Evolutionary conservation across 2,113 vertebrate genomes (phyloP), one percentile per base, ranked within the genome.

Genomic region (Blennius ocellaris): DNA sequence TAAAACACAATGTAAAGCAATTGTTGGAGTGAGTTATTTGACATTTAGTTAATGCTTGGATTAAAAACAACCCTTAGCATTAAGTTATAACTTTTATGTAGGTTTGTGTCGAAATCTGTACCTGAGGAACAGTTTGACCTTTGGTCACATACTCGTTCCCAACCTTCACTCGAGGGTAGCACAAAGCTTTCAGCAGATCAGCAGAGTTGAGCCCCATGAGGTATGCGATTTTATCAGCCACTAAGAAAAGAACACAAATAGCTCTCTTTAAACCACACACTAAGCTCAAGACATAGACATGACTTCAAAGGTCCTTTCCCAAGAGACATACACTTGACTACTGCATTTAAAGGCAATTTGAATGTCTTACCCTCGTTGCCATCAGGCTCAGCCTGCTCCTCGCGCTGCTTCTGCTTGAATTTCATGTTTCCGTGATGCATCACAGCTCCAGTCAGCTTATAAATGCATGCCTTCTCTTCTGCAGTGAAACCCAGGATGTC

Each of bases 381-480:
- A 75, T 97, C 96, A 74, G 96, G 92, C 82, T 98, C 95, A 57
- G 95, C 95, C 84, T 96, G 95, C 83, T 96, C 96, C 80, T 97
- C 96, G 80, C 97, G 90, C 77, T 93, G 95, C 86, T 96, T 96
- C 78, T 96, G 95, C 85, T 97, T 97, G 76, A 98, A 98, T 92
- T 96, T 98, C 96, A 96, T 95, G 78, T 95, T 96, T 62, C 96
- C 96, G 14, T 97, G 96, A 88, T 96, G 95, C 94, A 96, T 93
- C 83, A 95, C 96, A 80, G 95, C 94, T 89, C 96, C 96, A 40
- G 94, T 95, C 80, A 97, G 92, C 83, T 97, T 97, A 84, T 90
- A 97, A 55, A 95, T 93, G 73, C 81, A 91, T 10, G 81, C 70
- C 59, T 98, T 98, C 86, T 97, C 96, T 0, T 98, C 95, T 0